Percentiles rank a stretch among this genome's conserved stretches.
phyloP scores from a whole-genome alignment of 1,140 invertebrate genomes.

The Linepithema humile region DNA sequence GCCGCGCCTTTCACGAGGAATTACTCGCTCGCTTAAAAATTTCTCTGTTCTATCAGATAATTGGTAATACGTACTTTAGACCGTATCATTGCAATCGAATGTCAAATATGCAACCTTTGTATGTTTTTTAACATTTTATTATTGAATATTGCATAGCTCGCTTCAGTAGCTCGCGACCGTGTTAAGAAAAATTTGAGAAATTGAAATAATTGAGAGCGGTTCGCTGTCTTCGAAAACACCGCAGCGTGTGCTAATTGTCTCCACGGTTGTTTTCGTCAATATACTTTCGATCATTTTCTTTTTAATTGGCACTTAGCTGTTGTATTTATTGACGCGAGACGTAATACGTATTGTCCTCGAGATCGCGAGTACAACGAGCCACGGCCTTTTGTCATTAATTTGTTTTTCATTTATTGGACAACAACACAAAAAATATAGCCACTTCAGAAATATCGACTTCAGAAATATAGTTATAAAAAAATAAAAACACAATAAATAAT shows the following conservation, averaged over 20 bases:
- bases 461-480: background rate
- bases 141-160: background rate
- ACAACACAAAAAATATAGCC: background rate
- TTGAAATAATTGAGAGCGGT: background rate
- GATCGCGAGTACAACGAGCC: background rate
- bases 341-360: background rate
- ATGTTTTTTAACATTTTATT: background rate
- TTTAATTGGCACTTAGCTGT: conserved; percentile 13
- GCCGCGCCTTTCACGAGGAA: conserved; percentile 54
- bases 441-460: background rate
- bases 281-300: background rate
- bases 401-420: background rate
- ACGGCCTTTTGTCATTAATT: background rate
- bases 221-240: background rate
- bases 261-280: background rate
- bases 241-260: background rate
- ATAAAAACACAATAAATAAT: background rate
- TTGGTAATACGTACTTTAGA: background rate
- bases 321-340: background rate
- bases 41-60: conserved; percentile 40
- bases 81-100: background rate
- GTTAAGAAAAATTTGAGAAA: background rate
- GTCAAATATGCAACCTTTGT: conserved; percentile 6
- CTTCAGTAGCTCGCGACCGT: background rate
- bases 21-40: conserved; percentile 41